phyloP scores from a whole-genome alignment of 2,797 vertebrate genomes.

The Phoeniculus purpureus region DNA sequence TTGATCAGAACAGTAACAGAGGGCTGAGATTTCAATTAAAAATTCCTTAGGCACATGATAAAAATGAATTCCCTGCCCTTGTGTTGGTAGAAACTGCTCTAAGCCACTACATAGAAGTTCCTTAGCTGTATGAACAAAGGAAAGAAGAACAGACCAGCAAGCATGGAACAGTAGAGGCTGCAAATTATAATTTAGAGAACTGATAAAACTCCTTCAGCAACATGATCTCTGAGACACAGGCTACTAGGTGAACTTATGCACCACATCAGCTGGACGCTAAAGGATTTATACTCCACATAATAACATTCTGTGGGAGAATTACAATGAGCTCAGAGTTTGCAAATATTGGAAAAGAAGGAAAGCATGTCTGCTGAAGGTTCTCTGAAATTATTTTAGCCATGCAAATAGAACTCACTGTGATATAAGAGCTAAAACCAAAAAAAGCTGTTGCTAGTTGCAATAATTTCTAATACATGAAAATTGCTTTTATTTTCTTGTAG shows the following conservation, averaged over 20 bases:
- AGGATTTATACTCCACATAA: not conserved
- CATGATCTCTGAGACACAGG: not conserved
- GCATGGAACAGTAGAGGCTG: not conserved
- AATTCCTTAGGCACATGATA: not conserved
- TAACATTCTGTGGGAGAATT: not conserved
- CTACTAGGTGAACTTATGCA: not conserved
- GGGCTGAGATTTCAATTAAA: not conserved
- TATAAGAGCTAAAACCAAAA: not conserved
- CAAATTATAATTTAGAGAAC: slow-evolving; percentile 12
- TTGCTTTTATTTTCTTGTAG: not conserved
- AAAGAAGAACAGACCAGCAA: not conserved
- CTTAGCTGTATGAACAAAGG: not conserved
- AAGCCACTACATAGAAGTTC: not conserved
- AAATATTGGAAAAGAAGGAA: not conserved
- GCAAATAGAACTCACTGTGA: not conserved
- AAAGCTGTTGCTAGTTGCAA: not conserved
- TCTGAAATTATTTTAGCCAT: not conserved
- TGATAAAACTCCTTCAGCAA: not conserved
- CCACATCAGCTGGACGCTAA: not conserved
- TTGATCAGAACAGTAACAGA: not conserved
- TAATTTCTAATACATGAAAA: not conserved
- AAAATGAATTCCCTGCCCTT: not conserved
- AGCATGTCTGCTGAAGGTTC: not conserved
- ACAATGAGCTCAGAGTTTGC: not conserved
- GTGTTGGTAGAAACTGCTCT: not conserved